Evolutionary conservation across 2,113 vertebrate genomes (phyloP).

Genomic region (Notarius quadriscutis): DNA sequence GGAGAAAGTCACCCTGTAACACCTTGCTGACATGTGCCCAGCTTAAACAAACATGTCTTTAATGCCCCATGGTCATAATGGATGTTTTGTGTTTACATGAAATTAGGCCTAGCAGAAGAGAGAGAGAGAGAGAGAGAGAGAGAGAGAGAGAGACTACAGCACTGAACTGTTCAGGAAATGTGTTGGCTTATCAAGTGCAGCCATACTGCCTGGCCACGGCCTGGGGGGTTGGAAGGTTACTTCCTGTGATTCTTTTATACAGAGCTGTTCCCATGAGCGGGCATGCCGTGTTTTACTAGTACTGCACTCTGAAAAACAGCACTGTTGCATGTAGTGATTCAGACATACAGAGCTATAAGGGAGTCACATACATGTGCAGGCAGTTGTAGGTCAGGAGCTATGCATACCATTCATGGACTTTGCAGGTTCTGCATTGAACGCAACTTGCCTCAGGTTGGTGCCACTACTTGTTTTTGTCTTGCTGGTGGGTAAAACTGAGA

Average conservation of each 20-base stretch:
- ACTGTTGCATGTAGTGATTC: slow-evolving; percentile 27
- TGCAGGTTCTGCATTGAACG: slow-evolving; percentile 86
- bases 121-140: slow-evolving; percentile 26
- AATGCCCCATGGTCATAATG: slow-evolving; percentile 41
- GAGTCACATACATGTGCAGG: slow-evolving; percentile 26
- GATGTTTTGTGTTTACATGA: slow-evolving; percentile 55
- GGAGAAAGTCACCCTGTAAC: slow-evolving; percentile 5
- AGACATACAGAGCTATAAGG: slow-evolving; percentile 40
- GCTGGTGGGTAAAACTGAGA: neutral
- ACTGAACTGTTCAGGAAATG: slow-evolving; percentile 77
- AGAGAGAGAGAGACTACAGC: slow-evolving; percentile 29
- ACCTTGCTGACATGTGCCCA: slow-evolving; percentile 33
- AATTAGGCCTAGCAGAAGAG: slow-evolving; percentile 42
- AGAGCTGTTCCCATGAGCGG: slow-evolving; percentile 84
- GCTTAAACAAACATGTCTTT: slow-evolving; percentile 49
- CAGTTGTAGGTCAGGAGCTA: slow-evolving; percentile 60
- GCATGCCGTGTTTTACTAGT: slow-evolving; percentile 75
- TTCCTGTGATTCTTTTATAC: slow-evolving; percentile 88
- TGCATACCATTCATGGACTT: slow-evolving; percentile 88
- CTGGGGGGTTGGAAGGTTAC: slow-evolving; percentile 80
- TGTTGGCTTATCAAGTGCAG: slow-evolving; percentile 81
- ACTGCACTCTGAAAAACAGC: slow-evolving; percentile 52
- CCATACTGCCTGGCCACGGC: slow-evolving; percentile 74
- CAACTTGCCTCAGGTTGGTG: slow-evolving; percentile 83
- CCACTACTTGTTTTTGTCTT: neutral